Evolutionary conservation across 2,797 vertebrate species (phyloP).

Genomic region (Phoeniculus purpureus): DNA sequence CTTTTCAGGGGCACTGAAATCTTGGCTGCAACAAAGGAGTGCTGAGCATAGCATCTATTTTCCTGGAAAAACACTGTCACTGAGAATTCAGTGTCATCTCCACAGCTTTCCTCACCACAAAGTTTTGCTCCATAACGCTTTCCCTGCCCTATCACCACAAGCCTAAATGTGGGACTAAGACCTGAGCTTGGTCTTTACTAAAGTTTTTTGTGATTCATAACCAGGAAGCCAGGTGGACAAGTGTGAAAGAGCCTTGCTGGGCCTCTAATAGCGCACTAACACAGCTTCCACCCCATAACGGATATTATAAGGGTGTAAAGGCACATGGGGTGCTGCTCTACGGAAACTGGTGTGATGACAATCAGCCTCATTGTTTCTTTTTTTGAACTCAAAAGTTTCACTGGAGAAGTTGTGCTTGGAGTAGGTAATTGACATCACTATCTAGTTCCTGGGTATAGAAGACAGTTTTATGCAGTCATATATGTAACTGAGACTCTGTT

Average conservation of each 20-base stretch:
- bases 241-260: background rate
- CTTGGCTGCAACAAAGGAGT: background rate
- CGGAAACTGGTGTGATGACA: background rate
- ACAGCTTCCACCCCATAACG: rapidly evolving
- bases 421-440: background rate
- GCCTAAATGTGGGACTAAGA: background rate
- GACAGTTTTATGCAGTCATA: background rate
- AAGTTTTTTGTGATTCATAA: background rate
- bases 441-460: background rate
- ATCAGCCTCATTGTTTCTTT: background rate
- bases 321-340: background rate
- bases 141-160: background rate
- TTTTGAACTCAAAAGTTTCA: background rate
- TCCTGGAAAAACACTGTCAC: background rate
- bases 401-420: background rate
- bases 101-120: background rate
- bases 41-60: background rate
- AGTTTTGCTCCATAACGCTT: background rate
- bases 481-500: background rate
- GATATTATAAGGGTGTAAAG: background rate
- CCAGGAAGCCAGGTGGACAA: background rate
- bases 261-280: rapidly evolving
- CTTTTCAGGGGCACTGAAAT: background rate
- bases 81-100: background rate
- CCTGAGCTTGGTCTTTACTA: background rate